Percentiles rank a stretch among this genome's conserved stretches.
phyloP scores from a whole-genome alignment of 1,140 invertebrate species.

The Adoxophyes honmai region DNA sequence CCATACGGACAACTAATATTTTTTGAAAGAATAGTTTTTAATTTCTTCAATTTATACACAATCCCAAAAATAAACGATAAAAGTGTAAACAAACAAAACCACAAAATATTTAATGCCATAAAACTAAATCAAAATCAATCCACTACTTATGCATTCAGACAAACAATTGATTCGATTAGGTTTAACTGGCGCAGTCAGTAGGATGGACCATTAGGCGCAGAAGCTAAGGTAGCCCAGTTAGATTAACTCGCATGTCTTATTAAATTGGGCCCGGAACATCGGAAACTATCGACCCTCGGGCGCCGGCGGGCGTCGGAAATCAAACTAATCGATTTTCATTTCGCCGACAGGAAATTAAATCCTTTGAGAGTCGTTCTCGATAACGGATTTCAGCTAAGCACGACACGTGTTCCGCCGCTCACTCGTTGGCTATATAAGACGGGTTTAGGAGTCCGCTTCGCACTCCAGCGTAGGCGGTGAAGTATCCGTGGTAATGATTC shows the following conservation, averaged over 20 bases:
- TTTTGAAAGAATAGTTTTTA: too few species aligned
- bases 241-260: constrained; percentile 61
- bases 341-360: constrained; percentile 73
- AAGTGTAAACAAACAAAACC: too few species aligned
- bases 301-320: constrained; percentile 63
- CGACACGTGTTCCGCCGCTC: constrained; percentile 63
- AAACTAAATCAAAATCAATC: not conserved
- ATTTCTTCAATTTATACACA: too few species aligned
- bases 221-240: constrained; percentile 22
- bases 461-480: too few species aligned
- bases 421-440: constrained; percentile 26
- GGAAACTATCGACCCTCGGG: constrained; percentile 64
- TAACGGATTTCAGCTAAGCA: constrained; percentile 69
- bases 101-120: too few species aligned
- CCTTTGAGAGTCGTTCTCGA: constrained; percentile 68
- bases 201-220: constrained; percentile 12
- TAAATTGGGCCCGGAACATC: constrained; percentile 53
- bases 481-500: too few species aligned
- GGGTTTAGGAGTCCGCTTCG: not conserved
- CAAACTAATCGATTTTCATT: constrained; percentile 77
- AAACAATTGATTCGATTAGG: not conserved
- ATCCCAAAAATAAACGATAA: too few species aligned
- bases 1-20: too few species aligned
- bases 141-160: not conserved
- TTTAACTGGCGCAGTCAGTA: not conserved